Evolutionary conservation across 1,140 invertebrate genomes (phyloP), one percentile per base, ranked within the genome.

Genomic region (Tetramorium parvispinum): DNA sequence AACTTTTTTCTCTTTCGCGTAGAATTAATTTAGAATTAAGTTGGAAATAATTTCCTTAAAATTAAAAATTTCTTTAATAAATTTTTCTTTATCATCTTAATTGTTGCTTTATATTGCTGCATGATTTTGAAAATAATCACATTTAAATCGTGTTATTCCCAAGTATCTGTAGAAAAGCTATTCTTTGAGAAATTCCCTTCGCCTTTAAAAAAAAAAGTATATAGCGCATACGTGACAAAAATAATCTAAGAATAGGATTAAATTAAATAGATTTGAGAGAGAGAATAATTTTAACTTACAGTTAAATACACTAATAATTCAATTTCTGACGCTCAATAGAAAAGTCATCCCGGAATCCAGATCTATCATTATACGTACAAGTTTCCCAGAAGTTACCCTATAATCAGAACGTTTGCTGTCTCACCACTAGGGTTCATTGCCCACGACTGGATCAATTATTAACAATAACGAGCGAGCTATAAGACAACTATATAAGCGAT

Each of bases 381-480:
- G 21, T 59, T 83, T 75, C 68, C 40, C 53, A 43, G 68, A 83
- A 83, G 37, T 46, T 43, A n/a, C 40, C 21, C 18, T 59, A 61
- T 78, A 78, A 78, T 46, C 68, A 49, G 68, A 59, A 24, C 18
- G 53, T 59, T 59, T 46, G 40, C 79, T n/a, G 37, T 24, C 24
- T 40, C 51, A 61, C 32, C 24, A 43, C n/a, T 55, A 53, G 32
- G 78, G 78, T 81, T 81, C 78, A 70, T 57, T 51, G 79, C 8
- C 79, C 68, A 82, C 27, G 24, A n/a, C n/a, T 32, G 53, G 53
- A 49, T 83, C 55, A 83, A 75, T 83, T 75, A 83, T 83, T 75
- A 73, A 83, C 79, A 59, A 73, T 55, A 73, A 82, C 18, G n/a
- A 73, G 53, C 37, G 18, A 49, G 68, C 40, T 49, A 83, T 59